phyloP scores from a whole-genome alignment of 2,888 invertebrate species.

The Torymus texanus region DNA sequence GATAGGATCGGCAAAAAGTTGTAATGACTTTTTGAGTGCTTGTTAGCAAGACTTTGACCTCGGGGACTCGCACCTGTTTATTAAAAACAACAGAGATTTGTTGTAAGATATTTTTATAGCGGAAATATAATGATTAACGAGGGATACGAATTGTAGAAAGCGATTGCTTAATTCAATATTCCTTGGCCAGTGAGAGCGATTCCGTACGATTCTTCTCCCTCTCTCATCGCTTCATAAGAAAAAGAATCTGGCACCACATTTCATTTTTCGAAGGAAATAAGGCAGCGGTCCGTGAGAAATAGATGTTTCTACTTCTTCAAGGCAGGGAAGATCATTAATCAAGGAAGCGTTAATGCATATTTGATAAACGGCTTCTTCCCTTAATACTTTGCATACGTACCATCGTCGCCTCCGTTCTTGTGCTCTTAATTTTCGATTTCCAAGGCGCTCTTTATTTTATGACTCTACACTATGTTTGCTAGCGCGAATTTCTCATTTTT shows the following conservation, averaged over 20 bases:
- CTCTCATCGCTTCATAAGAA: conserved; percentile 10
- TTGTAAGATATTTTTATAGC: background rate
- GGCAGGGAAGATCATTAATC: conserved; percentile 54
- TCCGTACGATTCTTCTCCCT: background rate
- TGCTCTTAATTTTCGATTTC: conserved; percentile 48
- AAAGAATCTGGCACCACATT: conserved; percentile 49
- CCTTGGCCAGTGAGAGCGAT: background rate
- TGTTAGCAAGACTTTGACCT: conserved; percentile 26
- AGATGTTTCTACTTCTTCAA: conserved; percentile 55
- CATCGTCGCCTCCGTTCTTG: conserved; percentile 5
- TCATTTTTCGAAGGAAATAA: conserved; percentile 55
- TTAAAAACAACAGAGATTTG: conserved; percentile 8
- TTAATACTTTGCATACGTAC: conserved; percentile 58
- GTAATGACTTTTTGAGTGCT: conserved; percentile 73
- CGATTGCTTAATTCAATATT: conserved; percentile 3
- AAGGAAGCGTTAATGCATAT: conserved; percentile 57
- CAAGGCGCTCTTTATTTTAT: conserved; percentile 4
- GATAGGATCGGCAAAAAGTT: conserved; percentile 73
- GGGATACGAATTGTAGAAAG: background rate
- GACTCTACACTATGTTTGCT: conserved; percentile 11
- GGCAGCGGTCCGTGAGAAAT: conserved; percentile 58
- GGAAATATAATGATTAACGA: conserved; percentile 1
- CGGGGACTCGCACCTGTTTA: conserved; percentile 27
- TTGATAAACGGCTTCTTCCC: conserved; percentile 57
- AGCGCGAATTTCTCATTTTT: background rate